A percentile compares a stretch with the other conserved stretches of the same genome.
phyloP scores from a whole-genome alignment of 2,113 vertebrate species.

The Nycticorax nycticorax region DNA sequence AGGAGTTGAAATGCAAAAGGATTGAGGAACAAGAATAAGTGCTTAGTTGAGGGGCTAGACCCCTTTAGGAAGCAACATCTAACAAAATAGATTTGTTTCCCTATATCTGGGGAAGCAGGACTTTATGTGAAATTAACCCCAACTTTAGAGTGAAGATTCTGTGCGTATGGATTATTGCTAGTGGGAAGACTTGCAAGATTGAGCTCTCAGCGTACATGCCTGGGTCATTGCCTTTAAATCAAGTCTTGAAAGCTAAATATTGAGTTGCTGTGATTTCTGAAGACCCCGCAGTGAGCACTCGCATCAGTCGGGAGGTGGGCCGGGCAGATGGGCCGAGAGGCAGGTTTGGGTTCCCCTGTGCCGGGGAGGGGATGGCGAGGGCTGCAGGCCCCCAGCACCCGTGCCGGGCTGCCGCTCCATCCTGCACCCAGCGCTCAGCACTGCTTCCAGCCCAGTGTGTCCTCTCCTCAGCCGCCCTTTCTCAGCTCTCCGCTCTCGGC shows the following conservation, averaged over 20 bases:
- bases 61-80: background rate
- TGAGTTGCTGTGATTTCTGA: background rate
- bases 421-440: background rate
- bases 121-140: background rate
- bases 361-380: background rate
- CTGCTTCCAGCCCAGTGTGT: background rate
- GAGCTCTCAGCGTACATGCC: background rate
- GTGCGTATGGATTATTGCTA: accelerated
- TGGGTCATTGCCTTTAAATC: background rate
- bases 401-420: background rate
- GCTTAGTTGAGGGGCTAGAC: background rate
- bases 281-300: accelerated
- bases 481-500: background rate
- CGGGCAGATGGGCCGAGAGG: background rate
- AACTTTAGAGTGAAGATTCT: background rate
- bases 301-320: background rate
- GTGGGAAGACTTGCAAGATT: background rate
- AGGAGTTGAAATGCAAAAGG: background rate
- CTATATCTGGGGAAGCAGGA: background rate
- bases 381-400: background rate
- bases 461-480: background rate
- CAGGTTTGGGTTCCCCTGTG: background rate
- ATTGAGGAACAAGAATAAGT: background rate
- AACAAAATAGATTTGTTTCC: background rate
- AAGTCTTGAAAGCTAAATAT: background rate